phyloP scores from a whole-genome alignment of 2,888 invertebrate genomes.

The Euplagia quadripunctaria region DNA sequence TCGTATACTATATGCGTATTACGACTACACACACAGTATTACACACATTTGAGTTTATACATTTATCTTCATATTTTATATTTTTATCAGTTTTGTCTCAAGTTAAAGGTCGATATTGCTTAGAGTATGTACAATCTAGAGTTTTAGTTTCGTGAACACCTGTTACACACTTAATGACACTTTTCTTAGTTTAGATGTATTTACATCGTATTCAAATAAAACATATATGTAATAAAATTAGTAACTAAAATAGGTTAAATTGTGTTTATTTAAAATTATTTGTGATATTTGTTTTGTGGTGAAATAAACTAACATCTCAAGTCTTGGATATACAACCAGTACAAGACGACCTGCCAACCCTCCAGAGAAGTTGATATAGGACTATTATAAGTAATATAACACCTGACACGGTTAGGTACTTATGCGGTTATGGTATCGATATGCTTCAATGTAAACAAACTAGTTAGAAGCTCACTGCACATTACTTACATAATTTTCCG shows the following conservation, averaged over 20 bases:
- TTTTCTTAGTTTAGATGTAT: background rate
- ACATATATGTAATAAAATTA: background rate
- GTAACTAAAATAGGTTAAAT: background rate
- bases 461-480: constrained; percentile 52
- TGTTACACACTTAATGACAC: constrained; percentile 13
- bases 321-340: constrained; percentile 5
- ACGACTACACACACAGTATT: too few species aligned
- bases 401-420: constrained; percentile 62
- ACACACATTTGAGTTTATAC: background rate
- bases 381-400: constrained; percentile 69
- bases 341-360: constrained; percentile 23
- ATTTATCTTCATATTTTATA: background rate
- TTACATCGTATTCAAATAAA: background rate
- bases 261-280: background rate
- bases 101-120: background rate
- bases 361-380: constrained; percentile 39
- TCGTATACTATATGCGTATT: background rate
- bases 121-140: constrained; percentile 11
- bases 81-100: background rate
- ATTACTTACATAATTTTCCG: constrained; percentile 43
- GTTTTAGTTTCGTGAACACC: constrained; percentile 8
- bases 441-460: constrained; percentile 72
- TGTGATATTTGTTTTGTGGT: background rate
- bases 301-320: background rate
- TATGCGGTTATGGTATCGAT: constrained; percentile 66